Evolutionary conservation across 2,888 invertebrate genomes (phyloP).

Genomic region (Eudasyphora cyanicolor): DNA sequence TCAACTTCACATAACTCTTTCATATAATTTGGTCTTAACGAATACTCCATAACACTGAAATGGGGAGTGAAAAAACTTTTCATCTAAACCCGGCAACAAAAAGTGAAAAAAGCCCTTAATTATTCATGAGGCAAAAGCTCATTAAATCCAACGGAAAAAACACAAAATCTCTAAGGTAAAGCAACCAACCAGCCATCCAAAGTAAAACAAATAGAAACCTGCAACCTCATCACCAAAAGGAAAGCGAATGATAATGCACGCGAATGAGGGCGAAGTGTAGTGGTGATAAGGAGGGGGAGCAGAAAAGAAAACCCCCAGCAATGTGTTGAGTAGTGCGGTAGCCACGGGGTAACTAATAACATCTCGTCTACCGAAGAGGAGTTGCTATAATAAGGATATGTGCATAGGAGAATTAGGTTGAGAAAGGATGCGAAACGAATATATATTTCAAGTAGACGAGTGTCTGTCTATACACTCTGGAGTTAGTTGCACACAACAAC

Average conservation of each 20-base stretch:
- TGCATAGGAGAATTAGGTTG: not conserved
- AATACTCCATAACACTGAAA: slow-evolving; percentile 10
- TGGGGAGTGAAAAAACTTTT: slow-evolving; percentile 28
- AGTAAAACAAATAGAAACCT: slow-evolving; percentile 35
- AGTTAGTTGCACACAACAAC: slow-evolving; percentile 51
- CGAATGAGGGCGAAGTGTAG: too few relatives aligned
- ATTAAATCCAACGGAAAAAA: slow-evolving; percentile 50
- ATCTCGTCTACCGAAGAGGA: slow-evolving; percentile 9
- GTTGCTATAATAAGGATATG: not conserved
- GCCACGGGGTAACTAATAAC: not conserved
- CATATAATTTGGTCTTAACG: slow-evolving; percentile 13
- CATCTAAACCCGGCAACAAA: slow-evolving; percentile 38
- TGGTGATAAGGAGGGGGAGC: not conserved
- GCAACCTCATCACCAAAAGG: slow-evolving; percentile 26
- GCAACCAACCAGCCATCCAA: too few relatives aligned
- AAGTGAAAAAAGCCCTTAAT: too few relatives aligned
- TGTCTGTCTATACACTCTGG: slow-evolving; percentile 53
- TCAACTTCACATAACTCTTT: slow-evolving; percentile 30
- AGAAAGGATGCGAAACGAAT: too few relatives aligned
- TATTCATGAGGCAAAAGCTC: slow-evolving; percentile 60
- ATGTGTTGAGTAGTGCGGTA: slow-evolving; percentile 22
- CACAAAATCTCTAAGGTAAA: slow-evolving; percentile 52
- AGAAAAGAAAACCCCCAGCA: not conserved
- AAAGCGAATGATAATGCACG: slow-evolving; percentile 6
- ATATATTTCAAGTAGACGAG: slow-evolving; percentile 36